Percentiles rank a stretch among this genome's conserved stretches.
Conservation (phyloP, 2,888 invertebrate species). For the Epinotia bilunana region DNA sequence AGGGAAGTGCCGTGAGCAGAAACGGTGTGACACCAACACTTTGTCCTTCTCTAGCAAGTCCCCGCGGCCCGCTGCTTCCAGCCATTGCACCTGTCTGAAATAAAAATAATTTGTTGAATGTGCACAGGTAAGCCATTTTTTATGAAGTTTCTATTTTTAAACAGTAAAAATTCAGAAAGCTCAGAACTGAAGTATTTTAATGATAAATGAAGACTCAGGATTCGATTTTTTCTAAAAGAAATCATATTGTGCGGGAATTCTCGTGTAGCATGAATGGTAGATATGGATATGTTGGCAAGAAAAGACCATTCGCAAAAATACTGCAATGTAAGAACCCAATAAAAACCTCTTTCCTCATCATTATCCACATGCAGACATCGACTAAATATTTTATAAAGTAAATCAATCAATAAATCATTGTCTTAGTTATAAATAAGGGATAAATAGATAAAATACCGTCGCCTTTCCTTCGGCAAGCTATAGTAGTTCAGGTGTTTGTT, state of each 20-base stretch:
- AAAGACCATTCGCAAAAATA: not conserved
- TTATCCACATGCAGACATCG: not conserved
- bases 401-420: not conserved
- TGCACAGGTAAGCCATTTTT: too few species aligned
- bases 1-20: constrained; percentile 75
- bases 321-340: not conserved
- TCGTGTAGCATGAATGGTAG: too few species aligned
- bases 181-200: too few species aligned
- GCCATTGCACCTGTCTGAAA: constrained; percentile 68
- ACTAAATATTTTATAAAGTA: not conserved
- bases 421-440: not conserved
- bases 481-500: constrained; percentile 72
- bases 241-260: too few species aligned
- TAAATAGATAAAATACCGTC: constrained; percentile 57
- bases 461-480: constrained; percentile 69
- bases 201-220: too few species aligned
- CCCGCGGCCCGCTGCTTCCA: constrained; percentile 65
- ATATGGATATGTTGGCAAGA: not conserved
- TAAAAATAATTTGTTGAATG: too few species aligned
- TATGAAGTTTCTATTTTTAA: too few species aligned
- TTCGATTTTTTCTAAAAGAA: too few species aligned
- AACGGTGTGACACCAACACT: constrained; percentile 57
- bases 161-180: too few species aligned
- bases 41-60: constrained; percentile 62
- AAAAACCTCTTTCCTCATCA: not conserved